A percentile compares a stretch with the other conserved stretches of the same genome.
Conservation (phyloP, 2,113 vertebrate species). For the Campylomormyrus numenius region DNA sequence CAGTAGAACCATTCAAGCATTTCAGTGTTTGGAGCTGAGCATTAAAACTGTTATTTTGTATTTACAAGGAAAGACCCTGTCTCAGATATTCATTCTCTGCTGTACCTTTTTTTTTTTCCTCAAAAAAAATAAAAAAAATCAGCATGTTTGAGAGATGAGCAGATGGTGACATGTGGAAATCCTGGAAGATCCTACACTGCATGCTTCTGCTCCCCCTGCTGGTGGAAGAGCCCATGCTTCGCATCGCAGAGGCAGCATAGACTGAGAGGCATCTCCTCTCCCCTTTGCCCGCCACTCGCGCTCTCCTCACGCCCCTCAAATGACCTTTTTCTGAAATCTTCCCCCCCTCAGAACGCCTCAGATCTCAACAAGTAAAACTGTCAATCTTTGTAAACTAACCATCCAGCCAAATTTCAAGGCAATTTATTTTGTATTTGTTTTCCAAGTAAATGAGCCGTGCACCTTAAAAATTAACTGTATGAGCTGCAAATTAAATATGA, state of each 20-base stretch:
- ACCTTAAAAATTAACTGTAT: conserved; percentile 7
- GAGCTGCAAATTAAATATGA: conserved; percentile 14
- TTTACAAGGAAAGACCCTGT: conserved; percentile 14
- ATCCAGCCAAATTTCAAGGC: conserved; percentile 12
- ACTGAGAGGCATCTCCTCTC: background rate
- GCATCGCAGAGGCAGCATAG: background rate
- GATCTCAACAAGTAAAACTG: background rate
- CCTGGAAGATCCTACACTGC: background rate
- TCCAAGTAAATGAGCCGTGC: conserved; percentile 9
- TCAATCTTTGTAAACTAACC: background rate
- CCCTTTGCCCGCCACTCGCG: background rate
- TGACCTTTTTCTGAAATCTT: background rate
- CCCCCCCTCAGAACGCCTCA: background rate
- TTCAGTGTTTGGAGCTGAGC: background rate
- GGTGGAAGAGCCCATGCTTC: background rate
- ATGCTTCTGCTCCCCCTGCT: background rate
- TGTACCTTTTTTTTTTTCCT: background rate
- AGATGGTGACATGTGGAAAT: conserved; percentile 9
- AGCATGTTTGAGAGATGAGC: background rate
- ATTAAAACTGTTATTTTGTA: background rate
- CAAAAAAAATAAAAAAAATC: background rate
- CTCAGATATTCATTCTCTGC: background rate
- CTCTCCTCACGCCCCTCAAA: background rate
- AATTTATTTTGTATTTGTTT: conserved; percentile 15
- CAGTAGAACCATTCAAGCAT: background rate